Percentiles rank a stretch among this genome's conserved stretches.
phyloP scores from a whole-genome alignment of 2,113 vertebrate species.

The Uria aalge region DNA sequence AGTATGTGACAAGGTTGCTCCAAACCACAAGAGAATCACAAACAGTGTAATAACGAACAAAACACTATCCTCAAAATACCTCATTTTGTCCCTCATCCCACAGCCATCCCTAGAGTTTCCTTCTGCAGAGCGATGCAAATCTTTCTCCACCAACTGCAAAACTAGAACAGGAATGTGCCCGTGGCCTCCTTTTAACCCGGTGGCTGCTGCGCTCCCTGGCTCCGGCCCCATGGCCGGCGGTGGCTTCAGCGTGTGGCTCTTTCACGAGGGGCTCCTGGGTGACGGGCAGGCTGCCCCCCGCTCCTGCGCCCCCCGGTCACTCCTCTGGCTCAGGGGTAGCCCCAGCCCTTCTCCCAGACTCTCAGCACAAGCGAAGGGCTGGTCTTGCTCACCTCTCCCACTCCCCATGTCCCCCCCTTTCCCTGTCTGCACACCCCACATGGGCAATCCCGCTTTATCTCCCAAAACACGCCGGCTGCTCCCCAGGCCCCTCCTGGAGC shows the following conservation, averaged over 20 bases:
- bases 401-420: background rate
- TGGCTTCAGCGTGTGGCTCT: background rate
- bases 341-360: background rate
- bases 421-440: background rate
- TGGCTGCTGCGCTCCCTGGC: background rate
- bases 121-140: background rate
- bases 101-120: background rate
- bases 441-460: background rate
- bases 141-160: background rate
- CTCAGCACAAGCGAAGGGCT: background rate
- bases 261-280: background rate
- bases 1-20: background rate
- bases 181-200: background rate
- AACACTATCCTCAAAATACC: background rate
- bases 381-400: background rate
- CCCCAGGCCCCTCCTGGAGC: background rate
- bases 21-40: background rate
- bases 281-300: accelerated
- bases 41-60: accelerated
- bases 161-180: background rate
- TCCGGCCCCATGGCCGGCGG: accelerated
- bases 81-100: background rate
- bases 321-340: background rate
- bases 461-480: background rate
- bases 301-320: background rate